phyloP scores from a whole-genome alignment of 2,888 invertebrate genomes.

The Acanthacorydalis orientalis region DNA sequence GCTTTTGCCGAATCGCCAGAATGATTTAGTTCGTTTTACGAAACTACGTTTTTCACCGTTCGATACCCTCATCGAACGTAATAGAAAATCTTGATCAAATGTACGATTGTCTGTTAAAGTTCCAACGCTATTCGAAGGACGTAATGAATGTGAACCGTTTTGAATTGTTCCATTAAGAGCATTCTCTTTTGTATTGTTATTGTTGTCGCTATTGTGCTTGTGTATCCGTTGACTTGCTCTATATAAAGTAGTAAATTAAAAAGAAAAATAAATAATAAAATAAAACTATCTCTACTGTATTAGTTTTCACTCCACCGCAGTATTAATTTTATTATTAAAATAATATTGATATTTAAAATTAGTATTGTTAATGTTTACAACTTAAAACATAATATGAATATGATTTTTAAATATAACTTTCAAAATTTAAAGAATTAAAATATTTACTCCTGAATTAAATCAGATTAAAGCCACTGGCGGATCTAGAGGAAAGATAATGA shows the following conservation, averaged over 20 bases:
- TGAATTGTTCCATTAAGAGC: slow-evolving; percentile 8
- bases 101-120: slow-evolving; percentile 19
- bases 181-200: slow-evolving; percentile 10
- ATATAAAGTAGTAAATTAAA: background rate
- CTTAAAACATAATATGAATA: too few relatives aligned
- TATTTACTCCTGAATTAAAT: too few relatives aligned
- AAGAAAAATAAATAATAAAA: slow-evolving; percentile 11
- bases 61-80: slow-evolving; percentile 28
- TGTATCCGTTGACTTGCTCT: background rate
- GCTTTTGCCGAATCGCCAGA: slow-evolving; percentile 67
- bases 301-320: too few relatives aligned
- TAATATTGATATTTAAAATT: too few relatives aligned
- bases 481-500: too few relatives aligned
- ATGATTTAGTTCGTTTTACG: slow-evolving; percentile 68
- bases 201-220: slow-evolving; percentile 20
- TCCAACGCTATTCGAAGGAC: slow-evolving; percentile 23
- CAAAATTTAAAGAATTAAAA: too few relatives aligned
- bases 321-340: too few relatives aligned
- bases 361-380: too few relatives aligned
- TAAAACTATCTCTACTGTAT: background rate
- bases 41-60: slow-evolving; percentile 43
- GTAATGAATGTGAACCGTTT: slow-evolving; percentile 15
- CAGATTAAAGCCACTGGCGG: too few relatives aligned
- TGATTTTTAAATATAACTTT: too few relatives aligned
- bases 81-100: slow-evolving; percentile 31